These are phyloP conservation scores for Brachypteracias leptosomus DNA, from an alignment of 2,113 vertebrate species.

Conservation along the genomic window DNA sequence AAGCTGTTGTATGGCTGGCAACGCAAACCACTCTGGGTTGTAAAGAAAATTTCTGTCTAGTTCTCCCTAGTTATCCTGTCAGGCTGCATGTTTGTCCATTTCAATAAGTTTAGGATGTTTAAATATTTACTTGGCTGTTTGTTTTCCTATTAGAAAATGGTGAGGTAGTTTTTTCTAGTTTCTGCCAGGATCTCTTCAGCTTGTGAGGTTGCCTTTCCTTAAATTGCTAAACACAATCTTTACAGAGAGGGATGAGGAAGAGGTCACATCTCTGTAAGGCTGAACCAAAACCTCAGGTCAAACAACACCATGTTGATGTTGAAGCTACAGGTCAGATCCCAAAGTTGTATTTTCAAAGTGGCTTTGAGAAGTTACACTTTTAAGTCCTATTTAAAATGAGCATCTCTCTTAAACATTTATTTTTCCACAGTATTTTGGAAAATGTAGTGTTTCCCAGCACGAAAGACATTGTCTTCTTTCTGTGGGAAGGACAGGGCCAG, in stretches of 20 bases:
- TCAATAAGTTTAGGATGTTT: not conserved
- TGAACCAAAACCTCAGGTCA: not conserved
- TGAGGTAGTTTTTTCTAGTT: not conserved
- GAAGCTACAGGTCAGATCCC: not conserved
- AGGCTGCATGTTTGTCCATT: not conserved
- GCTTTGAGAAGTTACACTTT: not conserved
- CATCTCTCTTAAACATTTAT: not conserved
- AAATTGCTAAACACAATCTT: not conserved
- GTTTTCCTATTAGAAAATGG: not conserved
- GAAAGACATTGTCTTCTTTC: not conserved
- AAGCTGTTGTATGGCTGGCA: not conserved
- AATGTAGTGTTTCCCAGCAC: rapidly evolving
- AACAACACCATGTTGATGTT: rapidly evolving
- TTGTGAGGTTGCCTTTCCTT: not conserved
- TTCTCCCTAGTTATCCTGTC: not conserved
- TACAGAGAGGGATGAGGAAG: not conserved
- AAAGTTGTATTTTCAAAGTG: not conserved
- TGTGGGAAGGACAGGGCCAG: not conserved
- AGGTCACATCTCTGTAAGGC: rapidly evolving
- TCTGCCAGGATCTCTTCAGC: not conserved
- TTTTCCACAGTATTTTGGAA: not conserved
- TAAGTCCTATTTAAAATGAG: not conserved
- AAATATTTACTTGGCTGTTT: slow-evolving; percentile 13
- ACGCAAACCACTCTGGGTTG: not conserved
- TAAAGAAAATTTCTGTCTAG: not conserved